A percentile compares a stretch with the other conserved stretches of the same genome.
These are phyloP conservation scores for Argynnis bischoffii DNA, from an alignment of 2,888 invertebrate genomes.

Conservation along the genomic window DNA sequence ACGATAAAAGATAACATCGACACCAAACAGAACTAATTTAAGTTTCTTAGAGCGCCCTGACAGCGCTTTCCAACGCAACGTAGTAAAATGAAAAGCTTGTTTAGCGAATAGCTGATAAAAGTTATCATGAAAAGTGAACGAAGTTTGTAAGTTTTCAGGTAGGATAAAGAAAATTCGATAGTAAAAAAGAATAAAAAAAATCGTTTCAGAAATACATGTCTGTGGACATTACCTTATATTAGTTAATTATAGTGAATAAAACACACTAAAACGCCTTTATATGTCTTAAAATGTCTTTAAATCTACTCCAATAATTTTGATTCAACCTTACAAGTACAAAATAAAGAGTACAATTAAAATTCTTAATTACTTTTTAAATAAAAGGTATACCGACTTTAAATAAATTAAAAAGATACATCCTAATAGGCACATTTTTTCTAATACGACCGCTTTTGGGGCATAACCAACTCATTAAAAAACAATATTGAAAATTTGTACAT, in stretches of 20 bases:
- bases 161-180: slow-evolving; percentile 72
- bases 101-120: slow-evolving; percentile 64
- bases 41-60: slow-evolving; percentile 58
- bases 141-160: slow-evolving; percentile 72
- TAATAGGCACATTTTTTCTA: no score
- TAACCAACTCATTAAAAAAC: no score
- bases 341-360: no score
- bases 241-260: not conserved
- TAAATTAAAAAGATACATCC: no score
- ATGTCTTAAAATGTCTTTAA: no score
- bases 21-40: slow-evolving; percentile 59
- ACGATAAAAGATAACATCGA: slow-evolving; percentile 1
- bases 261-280: not conserved
- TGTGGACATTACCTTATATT: slow-evolving; percentile 1
- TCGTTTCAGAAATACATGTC: slow-evolving; percentile 38
- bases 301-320: no score
- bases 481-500: no score
- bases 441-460: no score
- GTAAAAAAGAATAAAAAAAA: slow-evolving; percentile 68
- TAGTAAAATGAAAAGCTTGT: slow-evolving; percentile 62
- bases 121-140: slow-evolving; percentile 64
- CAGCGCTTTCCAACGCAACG: slow-evolving; percentile 50
- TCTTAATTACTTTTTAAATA: no score
- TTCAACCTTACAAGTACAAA: no score
- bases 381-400: no score